Conservation (phyloP, 64 coral and sea anemone genomes). For the Actinia tenebrosa region DNA sequence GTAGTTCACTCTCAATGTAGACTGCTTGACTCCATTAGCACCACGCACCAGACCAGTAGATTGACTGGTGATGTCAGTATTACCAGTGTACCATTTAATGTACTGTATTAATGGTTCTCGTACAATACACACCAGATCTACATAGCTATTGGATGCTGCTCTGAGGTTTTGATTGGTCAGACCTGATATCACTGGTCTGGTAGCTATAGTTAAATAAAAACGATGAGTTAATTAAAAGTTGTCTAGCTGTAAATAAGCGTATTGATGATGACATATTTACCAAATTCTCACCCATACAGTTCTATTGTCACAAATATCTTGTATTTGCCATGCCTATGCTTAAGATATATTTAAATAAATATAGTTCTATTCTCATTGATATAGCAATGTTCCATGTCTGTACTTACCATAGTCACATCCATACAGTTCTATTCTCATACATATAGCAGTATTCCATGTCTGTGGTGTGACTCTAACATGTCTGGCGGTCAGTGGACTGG, state of each 20-base stretch:
- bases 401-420: slow-evolving; percentile 21
- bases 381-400: too few species aligned
- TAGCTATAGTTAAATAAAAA: neutral
- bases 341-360: too few species aligned
- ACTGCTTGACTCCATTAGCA: neutral
- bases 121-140: neutral
- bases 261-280: too few species aligned
- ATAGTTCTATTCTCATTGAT: too few species aligned
- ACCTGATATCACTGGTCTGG: neutral
- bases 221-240: too few species aligned
- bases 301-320: too few species aligned
- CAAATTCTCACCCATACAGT: too few species aligned
- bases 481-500: neutral
- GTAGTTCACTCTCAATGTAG: neutral
- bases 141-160: neutral
- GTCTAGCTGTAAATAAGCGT: too few species aligned
- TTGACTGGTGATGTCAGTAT: neutral
- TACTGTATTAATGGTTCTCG: slow-evolving; percentile 4
- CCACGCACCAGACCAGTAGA: neutral
- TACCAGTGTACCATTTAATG: neutral
- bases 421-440: slow-evolving; percentile 40
- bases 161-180: neutral
- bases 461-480: slow-evolving; percentile 24
- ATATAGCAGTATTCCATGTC: slow-evolving; percentile 28
- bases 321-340: too few species aligned